Evolutionary conservation across 2,888 invertebrate genomes (phyloP).

Genomic region (Notodonta dromedarius): DNA sequence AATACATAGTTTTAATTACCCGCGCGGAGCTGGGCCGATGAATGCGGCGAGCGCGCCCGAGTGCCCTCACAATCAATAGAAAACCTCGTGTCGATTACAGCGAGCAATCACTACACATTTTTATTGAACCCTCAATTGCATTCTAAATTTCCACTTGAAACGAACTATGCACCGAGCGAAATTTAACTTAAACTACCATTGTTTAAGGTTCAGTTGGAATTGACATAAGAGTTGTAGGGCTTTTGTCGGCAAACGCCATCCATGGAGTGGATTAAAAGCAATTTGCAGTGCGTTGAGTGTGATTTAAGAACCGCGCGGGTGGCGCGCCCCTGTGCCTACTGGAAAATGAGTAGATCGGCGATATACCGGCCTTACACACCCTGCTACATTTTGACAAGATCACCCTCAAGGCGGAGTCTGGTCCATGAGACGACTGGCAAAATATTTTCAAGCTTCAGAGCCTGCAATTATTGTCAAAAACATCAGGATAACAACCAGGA

Average conservation of each 20-base stretch:
- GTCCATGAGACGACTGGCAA: too few relatives aligned
- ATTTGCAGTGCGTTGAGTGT: constrained; percentile 69
- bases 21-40: not conserved
- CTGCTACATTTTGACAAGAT: too few relatives aligned
- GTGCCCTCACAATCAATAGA: constrained; percentile 37
- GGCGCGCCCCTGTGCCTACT: constrained; percentile 30
- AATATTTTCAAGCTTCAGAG: too few relatives aligned
- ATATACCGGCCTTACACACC: constrained; percentile 13
- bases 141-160: constrained; percentile 51
- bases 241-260: constrained; percentile 66
- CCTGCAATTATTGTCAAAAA: too few relatives aligned
- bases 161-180: constrained; percentile 16
- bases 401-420: too few relatives aligned
- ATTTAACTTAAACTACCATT: constrained; percentile 18
- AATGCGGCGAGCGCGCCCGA: constrained; percentile 31
- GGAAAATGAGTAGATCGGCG: constrained; percentile 32
- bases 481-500: too few relatives aligned
- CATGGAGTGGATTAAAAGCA: constrained; percentile 77
- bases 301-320: constrained; percentile 57
- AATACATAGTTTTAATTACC: constrained; percentile 5
- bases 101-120: constrained; percentile 59
- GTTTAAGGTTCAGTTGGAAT: constrained; percentile 22
- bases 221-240: constrained; percentile 39
- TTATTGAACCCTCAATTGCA: constrained; percentile 61
- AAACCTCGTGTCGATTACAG: constrained; percentile 60